Base-by-base conservation (phyloP, 2,797 vertebrate species). In the Tympanoctomys barrerae region DNA sequence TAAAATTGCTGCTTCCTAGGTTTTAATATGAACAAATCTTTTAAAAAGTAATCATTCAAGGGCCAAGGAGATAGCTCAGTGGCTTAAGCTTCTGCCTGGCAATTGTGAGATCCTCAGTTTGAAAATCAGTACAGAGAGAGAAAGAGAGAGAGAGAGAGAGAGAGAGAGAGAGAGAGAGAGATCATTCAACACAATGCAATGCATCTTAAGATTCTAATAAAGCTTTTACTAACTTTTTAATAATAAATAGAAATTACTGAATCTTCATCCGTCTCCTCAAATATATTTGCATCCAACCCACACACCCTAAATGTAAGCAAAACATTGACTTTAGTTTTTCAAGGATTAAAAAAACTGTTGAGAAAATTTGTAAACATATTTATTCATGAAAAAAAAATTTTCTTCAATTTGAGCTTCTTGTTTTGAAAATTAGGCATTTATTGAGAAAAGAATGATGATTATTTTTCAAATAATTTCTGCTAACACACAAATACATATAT, bases 381-480 rank as follows among this genome's bases (percentile, higher is more conserved):
- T 73, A 64, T 90, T 94, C 2, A 31, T 31, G n/a, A n/a, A 54
- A 81, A 80, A 82, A 80, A 82, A 75, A 2, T 26, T 11, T 66
- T 90, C 42, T 19, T 85, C 13, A 7, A 42, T 14, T 93, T 85
- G 36, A 46, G 22, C 59, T 92, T 93, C 46, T 75, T 5, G 62
- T 46, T 73, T 87, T 87, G 19, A 94, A 94, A 92, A 61, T 82
- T 61, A 85, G 62, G 1, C 5, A 90, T 73, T 90, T 83, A 68
- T 26, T 77, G 12, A 62, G n/a, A 33, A 68, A 94, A 95, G 33
- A 85, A 71, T 52, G 11, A 66, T 80, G 3, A 14, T 82, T 66
- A 46, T 16, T 87, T 96, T 90, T 33, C 42, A 92, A 49, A 91
- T 90, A 73, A 75, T 80, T 52, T 90, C 36, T 66, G 36, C 28